Base-by-base conservation (phyloP, 2,113 vertebrate species). In the Mesitornis unicolor region DNA sequence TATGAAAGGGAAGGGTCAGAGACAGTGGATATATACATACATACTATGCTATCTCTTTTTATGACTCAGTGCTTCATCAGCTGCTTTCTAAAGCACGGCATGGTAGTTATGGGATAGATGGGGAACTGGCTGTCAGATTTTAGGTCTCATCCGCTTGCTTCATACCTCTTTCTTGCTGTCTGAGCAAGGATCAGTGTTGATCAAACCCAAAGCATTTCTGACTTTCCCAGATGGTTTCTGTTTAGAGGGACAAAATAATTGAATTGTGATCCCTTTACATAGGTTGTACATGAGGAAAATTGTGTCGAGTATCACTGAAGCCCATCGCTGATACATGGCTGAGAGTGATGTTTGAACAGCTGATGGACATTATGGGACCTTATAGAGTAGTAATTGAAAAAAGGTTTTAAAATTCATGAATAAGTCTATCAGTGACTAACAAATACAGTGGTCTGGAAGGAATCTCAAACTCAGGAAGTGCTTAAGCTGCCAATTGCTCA, bases 371-470 rank as follows among this genome's bases (percentile, higher is more conserved):
- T 92, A 69, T 43, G 47, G 59, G 35, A 70, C 54, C 18, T 84
- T 69, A 57, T 7, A 74, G 16, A 83, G 61, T 5, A 90, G 71
- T 77, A 93, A 88, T 35, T 93, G 71, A 45, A 93, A 82, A 91
- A 92, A 56, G 48, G 16, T 73, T 88, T 94, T 70, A 33, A 74
- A 87, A 79, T 79, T 60, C 17, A 40, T 69, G 40, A 69, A 33
- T 50, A 83, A 18, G 16, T 76, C 50, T 77, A 28, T 90, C 16
- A 13, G 36, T 67, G 54, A 77, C 63, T 61, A 79, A 77, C 21
- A 81, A 83, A 94, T 63, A 78, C 20, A 76, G 63, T 57, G 76
- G 71, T 86, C 63, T 94, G 88, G 85, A 93, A 93, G 68, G 54
- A 92, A 85, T 90, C 47, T 90, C 59, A 53, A 2, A 47, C 63